Evolutionary conservation across 2,797 vertebrate genomes (phyloP).

Genomic region (Hipposideros larvatus): DNA sequence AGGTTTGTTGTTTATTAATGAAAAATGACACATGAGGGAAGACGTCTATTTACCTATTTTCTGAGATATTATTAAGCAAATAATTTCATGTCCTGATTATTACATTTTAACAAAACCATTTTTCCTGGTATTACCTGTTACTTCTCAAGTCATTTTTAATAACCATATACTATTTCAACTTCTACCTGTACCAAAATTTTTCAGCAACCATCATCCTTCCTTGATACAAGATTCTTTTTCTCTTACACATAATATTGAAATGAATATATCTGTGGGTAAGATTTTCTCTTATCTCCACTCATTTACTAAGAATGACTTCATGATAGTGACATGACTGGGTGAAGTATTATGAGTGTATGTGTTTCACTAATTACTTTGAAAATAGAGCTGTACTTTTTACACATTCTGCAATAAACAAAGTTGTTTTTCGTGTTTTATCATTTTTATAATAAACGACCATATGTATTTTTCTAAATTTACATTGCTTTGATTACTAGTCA

Average conservation of each 20-base stretch:
- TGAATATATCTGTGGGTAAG: background rate
- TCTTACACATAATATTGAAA: background rate
- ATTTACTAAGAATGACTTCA: background rate
- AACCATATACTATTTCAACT: background rate
- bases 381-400: background rate
- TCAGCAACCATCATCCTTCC: background rate
- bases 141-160: conserved; percentile 41
- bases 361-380: background rate
- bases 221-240: background rate
- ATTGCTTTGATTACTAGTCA: background rate
- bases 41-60: background rate
- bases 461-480: conserved; percentile 7
- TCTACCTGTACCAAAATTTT: background rate
- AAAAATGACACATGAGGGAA: background rate
- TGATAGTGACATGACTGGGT: background rate
- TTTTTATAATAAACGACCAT: conserved; percentile 30
- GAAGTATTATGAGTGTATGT: background rate
- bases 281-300: background rate
- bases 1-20: background rate
- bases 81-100: background rate
- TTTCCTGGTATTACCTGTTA: background rate
- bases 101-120: background rate
- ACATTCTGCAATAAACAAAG: background rate
- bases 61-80: background rate
- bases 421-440: conserved; percentile 6